These are phyloP conservation scores for Penaeus monodon DNA, from an alignment of 2,888 invertebrate genomes.

Conservation along the genomic window DNA sequence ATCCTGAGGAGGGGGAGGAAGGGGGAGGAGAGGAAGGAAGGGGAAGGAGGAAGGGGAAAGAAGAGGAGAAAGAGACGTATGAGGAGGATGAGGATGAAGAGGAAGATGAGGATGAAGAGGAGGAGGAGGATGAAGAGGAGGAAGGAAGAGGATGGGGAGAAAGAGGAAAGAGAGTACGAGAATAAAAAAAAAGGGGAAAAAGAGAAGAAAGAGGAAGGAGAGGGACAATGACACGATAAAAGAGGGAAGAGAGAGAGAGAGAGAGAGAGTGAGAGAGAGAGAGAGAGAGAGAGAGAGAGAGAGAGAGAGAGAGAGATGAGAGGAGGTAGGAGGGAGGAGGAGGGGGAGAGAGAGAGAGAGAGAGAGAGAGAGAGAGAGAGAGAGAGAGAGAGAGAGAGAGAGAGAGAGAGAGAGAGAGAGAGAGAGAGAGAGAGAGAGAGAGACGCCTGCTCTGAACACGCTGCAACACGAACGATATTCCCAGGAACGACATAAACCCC, in stretches of 20 bases:
- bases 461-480: no score
- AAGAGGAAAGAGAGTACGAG: no score
- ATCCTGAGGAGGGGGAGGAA: background rate
- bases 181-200: no score
- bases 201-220: no score
- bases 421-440: background rate
- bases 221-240: background rate
- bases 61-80: background rate
- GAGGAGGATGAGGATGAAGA: background rate
- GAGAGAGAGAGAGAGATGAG: background rate
- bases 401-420: background rate
- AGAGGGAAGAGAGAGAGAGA: background rate
- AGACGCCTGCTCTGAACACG: background rate
- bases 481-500: no score
- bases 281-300: conserved; percentile 11
- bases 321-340: no score
- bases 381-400: background rate
- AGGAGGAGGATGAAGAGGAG: no score
- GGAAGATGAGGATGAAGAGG: no score
- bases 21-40: background rate
- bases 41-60: background rate
- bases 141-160: background rate
- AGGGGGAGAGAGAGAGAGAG: background rate
- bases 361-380: background rate
- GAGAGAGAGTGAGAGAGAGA: conserved; percentile 1